phyloP scores from a whole-genome alignment of 2,888 invertebrate genomes.

The Orthosia cruda region DNA sequence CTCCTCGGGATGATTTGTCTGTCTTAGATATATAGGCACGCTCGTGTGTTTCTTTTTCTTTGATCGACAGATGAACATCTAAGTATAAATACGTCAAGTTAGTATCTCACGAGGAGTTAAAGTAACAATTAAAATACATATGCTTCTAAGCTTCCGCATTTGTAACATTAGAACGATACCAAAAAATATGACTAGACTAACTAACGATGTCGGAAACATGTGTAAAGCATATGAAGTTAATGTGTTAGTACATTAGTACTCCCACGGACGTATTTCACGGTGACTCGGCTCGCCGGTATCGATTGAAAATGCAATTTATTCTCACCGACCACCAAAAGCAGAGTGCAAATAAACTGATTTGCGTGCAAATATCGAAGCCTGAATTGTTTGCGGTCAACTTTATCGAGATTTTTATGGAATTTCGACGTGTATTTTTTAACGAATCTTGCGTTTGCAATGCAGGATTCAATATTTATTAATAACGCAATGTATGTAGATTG shows the following conservation, averaged over 20 bases:
- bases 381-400: constrained; percentile 46
- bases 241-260: constrained; percentile 28
- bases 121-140: not conserved
- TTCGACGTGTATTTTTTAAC: constrained; percentile 19
- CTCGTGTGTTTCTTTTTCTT: not conserved
- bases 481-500: not conserved
- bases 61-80: not conserved
- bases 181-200: constrained; percentile 9
- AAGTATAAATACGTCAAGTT: not conserved
- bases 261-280: constrained; percentile 37
- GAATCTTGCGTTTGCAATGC: constrained; percentile 15
- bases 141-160: not conserved
- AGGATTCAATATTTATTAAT: not conserved
- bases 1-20: not conserved
- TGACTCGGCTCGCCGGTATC: constrained; percentile 21
- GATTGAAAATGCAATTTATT: constrained; percentile 61
- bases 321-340: constrained; percentile 34
- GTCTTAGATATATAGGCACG: constrained; percentile 14
- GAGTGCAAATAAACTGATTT: constrained; percentile 61
- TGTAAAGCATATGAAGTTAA: constrained; percentile 38
- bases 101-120: not conserved
- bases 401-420: constrained; percentile 33
- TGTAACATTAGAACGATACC: constrained; percentile 1
- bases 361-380: constrained; percentile 45
- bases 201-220: constrained; percentile 35